phyloP scores from a whole-genome alignment of 2,113 vertebrate species.

The Scortum barcoo region DNA sequence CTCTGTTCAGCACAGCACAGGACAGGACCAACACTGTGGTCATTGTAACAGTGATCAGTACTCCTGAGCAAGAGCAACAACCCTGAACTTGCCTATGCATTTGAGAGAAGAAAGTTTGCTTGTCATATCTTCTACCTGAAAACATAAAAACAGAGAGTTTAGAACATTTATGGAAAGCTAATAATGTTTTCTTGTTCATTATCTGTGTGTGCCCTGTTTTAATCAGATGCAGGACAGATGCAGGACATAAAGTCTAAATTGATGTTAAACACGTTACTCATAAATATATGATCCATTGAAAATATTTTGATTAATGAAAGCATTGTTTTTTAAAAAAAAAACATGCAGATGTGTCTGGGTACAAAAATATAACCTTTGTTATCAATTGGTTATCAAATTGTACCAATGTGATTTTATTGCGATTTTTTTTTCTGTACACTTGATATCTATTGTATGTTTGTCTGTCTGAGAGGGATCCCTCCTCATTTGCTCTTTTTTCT shows the following conservation, averaged over 20 bases:
- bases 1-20: constrained; percentile 45
- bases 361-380: constrained; percentile 6
- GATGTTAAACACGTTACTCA: too few species aligned
- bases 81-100: constrained; percentile 34
- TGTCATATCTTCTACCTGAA: neutral
- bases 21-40: constrained; percentile 70
- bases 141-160: too few species aligned
- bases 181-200: neutral
- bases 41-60: constrained; percentile 63
- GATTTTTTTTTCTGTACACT: too few species aligned
- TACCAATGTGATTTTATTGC: too few species aligned
- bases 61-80: constrained; percentile 19
- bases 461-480: too few species aligned
- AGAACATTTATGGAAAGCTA: neutral
- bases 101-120: neutral
- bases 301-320: neutral
- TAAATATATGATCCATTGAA: neutral
- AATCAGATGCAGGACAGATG: neutral
- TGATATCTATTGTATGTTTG: too few species aligned
- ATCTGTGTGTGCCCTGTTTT: neutral
- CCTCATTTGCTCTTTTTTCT: too few species aligned
- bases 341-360: neutral
- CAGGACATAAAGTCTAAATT: neutral
- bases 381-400: too few species aligned
- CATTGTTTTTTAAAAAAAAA: neutral